phyloP scores from a whole-genome alignment of 2,888 invertebrate species.

The Eurytoma adleriae region DNA sequence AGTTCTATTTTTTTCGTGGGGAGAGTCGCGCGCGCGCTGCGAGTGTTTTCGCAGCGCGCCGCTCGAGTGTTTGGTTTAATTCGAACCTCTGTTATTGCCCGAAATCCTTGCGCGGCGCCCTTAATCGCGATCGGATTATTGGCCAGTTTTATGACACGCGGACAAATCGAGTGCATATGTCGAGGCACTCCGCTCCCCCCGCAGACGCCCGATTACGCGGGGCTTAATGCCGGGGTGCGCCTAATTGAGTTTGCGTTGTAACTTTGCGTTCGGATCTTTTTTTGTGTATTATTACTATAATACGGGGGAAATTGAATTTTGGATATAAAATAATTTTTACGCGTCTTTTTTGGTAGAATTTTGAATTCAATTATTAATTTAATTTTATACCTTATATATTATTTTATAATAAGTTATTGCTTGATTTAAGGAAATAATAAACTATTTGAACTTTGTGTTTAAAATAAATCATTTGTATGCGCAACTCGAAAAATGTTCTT shows the following conservation, averaged over 20 bases:
- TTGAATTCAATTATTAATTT: background rate
- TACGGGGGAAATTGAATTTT: too few species aligned
- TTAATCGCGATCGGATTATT: conserved; percentile 49
- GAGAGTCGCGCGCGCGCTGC: conserved; percentile 1
- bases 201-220: background rate
- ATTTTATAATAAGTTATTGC: too few species aligned
- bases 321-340: background rate
- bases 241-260: background rate
- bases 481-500: background rate
- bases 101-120: conserved; percentile 60
- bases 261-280: too few species aligned
- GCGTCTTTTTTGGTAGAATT: background rate
- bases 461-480: too few species aligned
- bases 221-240: background rate
- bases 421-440: too few species aligned
- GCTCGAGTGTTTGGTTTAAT: conserved; percentile 70
- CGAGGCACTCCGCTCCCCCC: background rate
- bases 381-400: too few species aligned
- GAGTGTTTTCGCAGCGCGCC: conserved; percentile 68
- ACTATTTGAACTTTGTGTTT: too few species aligned
- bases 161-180: conserved; percentile 57
- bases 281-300: too few species aligned
- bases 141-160: conserved; percentile 43
- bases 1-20: background rate
- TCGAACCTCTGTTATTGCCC: conserved; percentile 60